Evolutionary conservation across 2,888 invertebrate species (phyloP).

Genomic region (Dioctria linearis): DNA sequence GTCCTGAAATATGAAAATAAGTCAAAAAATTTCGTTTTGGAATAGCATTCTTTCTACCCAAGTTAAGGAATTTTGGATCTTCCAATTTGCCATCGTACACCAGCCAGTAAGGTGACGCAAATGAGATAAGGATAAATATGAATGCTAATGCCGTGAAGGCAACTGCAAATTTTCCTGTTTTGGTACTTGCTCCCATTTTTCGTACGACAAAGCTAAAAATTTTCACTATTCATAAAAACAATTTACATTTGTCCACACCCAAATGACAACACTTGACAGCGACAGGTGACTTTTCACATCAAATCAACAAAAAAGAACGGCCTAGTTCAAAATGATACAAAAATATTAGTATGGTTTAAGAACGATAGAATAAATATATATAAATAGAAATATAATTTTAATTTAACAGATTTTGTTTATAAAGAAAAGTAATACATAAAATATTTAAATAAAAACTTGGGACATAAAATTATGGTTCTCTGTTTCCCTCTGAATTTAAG

Average conservation of each 20-base stretch:
- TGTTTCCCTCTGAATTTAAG: too few species aligned
- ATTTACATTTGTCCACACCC: slow-evolving; percentile 27
- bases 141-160: slow-evolving; percentile 78
- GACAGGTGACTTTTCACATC: too few species aligned
- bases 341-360: too few species aligned
- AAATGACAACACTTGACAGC: neutral
- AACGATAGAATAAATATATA: too few species aligned
- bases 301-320: too few species aligned
- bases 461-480: too few species aligned
- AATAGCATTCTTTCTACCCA: slow-evolving; percentile 73
- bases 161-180: slow-evolving; percentile 73
- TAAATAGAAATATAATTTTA: too few species aligned
- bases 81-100: slow-evolving; percentile 84
- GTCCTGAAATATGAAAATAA: slow-evolving; percentile 74
- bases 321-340: too few species aligned
- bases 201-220: neutral
- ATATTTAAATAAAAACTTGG: too few species aligned
- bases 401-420: too few species aligned
- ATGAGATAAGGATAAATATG: slow-evolving; percentile 83
- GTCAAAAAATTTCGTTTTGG: neutral
- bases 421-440: too few species aligned
- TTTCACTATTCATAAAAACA: neutral
- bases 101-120: slow-evolving; percentile 91
- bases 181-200: slow-evolving; percentile 69
- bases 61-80: slow-evolving; percentile 84